Evolutionary conservation across 2,113 vertebrate species (phyloP).

Genomic region (Erpornis zantholeuca): DNA sequence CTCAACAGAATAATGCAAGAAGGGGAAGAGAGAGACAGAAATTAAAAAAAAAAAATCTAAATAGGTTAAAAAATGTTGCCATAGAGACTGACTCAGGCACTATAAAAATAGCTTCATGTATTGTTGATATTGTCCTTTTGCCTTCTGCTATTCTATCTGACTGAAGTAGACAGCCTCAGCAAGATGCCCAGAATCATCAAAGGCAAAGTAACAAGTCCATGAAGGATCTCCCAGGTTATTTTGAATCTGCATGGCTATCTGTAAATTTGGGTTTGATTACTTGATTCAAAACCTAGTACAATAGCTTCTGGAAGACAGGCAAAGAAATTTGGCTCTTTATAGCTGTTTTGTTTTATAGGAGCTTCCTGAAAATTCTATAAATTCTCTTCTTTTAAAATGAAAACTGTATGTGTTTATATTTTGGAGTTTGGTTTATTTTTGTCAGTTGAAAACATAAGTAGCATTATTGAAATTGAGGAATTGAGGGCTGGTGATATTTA

Average conservation of each 20-base stretch:
- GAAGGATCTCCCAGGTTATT: background rate
- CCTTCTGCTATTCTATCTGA: background rate
- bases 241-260: background rate
- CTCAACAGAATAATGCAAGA: background rate
- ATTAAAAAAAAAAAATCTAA: background rate
- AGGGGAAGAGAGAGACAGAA: background rate
- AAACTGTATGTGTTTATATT: background rate
- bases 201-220: background rate
- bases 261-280: background rate
- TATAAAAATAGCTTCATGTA: background rate
- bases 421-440: background rate
- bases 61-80: constrained; percentile 25
- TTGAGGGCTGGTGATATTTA: background rate
- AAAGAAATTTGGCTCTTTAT: background rate
- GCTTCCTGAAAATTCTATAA: background rate
- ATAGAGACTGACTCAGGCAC: background rate
- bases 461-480: background rate
- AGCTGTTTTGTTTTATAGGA: background rate
- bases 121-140: background rate
- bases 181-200: background rate
- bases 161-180: background rate
- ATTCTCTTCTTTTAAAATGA: background rate
- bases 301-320: background rate
- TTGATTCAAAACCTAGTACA: background rate
- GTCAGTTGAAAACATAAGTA: background rate